Percentiles rank a stretch among this genome's conserved stretches.
Evolutionary conservation across 2,888 invertebrate genomes (phyloP).

Genomic region (Meandrusa payeni): DNA sequence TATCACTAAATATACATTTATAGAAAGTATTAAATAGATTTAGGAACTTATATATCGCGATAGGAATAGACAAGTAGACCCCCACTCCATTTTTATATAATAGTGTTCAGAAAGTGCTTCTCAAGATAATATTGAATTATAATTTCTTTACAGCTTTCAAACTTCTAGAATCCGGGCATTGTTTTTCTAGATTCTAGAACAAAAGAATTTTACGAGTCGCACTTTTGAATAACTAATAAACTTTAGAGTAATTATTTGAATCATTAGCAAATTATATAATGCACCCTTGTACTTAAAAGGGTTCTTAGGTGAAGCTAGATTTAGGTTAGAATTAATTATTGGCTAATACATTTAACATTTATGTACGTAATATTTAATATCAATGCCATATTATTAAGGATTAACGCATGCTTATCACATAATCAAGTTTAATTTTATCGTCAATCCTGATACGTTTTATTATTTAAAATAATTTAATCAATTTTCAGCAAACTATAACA

Average conservation of each 20-base stretch:
- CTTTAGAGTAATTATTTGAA: background rate
- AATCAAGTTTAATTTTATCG: background rate
- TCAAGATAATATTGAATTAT: background rate
- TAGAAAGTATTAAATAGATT: background rate
- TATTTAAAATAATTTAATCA: background rate
- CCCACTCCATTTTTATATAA: background rate
- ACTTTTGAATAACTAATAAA: conserved; percentile 9
- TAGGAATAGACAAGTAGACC: conserved; percentile 17
- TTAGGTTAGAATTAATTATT: background rate
- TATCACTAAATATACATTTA: background rate
- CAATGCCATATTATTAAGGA: no score
- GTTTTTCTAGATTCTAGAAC: no score
- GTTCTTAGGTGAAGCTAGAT: background rate
- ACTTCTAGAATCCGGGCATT: no score
- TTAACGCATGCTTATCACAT: no score
- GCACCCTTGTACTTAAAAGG: background rate
- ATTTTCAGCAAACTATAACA: background rate
- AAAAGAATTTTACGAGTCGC: background rate
- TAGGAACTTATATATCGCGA: conserved; percentile 8
- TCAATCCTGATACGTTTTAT: background rate
- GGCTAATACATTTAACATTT: background rate
- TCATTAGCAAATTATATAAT: conserved; percentile 6
- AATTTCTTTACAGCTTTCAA: no score
- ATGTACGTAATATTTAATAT: no score
- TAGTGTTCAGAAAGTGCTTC: conserved; percentile 5